These are phyloP conservation scores for Morone chrysops DNA, from an alignment of 2,113 vertebrate genomes.

Conservation along the genomic window DNA sequence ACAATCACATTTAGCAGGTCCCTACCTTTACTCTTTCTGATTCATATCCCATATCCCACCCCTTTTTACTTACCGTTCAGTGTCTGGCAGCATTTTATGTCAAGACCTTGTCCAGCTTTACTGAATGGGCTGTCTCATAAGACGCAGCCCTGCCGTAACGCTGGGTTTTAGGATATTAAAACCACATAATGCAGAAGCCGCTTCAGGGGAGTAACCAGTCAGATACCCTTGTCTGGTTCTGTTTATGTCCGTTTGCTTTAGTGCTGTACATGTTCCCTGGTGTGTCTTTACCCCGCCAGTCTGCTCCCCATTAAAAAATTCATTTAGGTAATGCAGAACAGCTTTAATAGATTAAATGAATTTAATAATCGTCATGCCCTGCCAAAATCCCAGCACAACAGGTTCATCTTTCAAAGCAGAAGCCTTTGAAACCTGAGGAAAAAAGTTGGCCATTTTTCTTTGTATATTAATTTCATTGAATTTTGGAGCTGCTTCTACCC, in stretches of 20 bases:
- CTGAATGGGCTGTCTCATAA: conserved; percentile 53
- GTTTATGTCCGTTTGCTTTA: conserved; percentile 72
- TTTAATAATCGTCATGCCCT: conserved; percentile 77
- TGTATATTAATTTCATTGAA: conserved; percentile 63
- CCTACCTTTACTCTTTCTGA: conserved; percentile 21
- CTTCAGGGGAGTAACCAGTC: conserved; percentile 47
- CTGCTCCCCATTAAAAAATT: conserved; percentile 73
- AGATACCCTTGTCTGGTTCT: conserved; percentile 65
- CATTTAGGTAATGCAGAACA: conserved; percentile 80
- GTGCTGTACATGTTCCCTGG: conserved; percentile 47
- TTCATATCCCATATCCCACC: conserved; percentile 21
- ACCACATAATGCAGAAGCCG: conserved; percentile 45
- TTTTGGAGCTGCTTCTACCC: conserved; percentile 43
- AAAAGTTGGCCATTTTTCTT: conserved; percentile 49
- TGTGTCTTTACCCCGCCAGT: conserved; percentile 59
- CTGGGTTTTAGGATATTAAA: conserved; percentile 66
- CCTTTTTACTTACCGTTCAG: neutral
- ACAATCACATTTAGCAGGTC: conserved; percentile 8
- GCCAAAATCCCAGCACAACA: conserved; percentile 69
- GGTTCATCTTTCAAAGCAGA: conserved; percentile 77
- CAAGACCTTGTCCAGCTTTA: conserved; percentile 39
- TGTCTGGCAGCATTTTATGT: conserved; percentile 38
- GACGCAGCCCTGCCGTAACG: conserved; percentile 9
- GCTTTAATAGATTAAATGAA: conserved; percentile 82
- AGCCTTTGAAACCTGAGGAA: conserved; percentile 63